phyloP scores from a whole-genome alignment of 2,113 vertebrate species.

The Lepisosteus oculatus region DNA sequence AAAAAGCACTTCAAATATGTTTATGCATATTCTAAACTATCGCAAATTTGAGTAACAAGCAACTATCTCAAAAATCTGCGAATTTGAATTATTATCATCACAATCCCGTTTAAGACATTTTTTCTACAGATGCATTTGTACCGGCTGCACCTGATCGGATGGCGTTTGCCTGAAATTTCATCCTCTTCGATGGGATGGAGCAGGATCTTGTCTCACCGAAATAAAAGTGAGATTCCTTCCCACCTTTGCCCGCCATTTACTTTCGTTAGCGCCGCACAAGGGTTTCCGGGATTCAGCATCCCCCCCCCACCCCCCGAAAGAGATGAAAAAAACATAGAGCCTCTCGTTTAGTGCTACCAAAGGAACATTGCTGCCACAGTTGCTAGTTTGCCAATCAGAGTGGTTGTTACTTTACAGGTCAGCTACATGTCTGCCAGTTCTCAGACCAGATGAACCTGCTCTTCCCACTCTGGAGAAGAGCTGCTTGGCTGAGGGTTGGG shows the following conservation, averaged over 20 bases:
- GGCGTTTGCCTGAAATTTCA: background rate
- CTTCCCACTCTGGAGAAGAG: slow-evolving; percentile 86
- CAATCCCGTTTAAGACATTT: slow-evolving; percentile 19
- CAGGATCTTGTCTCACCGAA: background rate
- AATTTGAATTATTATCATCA: slow-evolving; percentile 12
- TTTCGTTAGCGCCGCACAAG: too few relatives aligned
- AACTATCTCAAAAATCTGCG: background rate
- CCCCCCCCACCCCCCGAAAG: background rate
- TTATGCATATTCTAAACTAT: slow-evolving; percentile 13
- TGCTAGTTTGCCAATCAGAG: slow-evolving; percentile 5
- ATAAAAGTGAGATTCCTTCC: background rate
- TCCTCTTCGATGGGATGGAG: background rate
- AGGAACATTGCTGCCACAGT: slow-evolving; percentile 7
- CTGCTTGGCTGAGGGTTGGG: slow-evolving; percentile 71
- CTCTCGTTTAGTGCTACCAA: too few relatives aligned
- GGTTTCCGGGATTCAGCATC: too few relatives aligned
- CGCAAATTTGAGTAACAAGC: slow-evolving; percentile 29
- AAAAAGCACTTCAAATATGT: slow-evolving; percentile 14
- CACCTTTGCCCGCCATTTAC: background rate
- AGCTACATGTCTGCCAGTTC: slow-evolving; percentile 29
- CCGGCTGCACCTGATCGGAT: background rate
- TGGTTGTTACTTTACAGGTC: slow-evolving; percentile 12
- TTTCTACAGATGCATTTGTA: background rate
- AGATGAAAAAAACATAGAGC: background rate
- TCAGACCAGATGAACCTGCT: slow-evolving; percentile 89